Evolutionary conservation across 2,888 invertebrate genomes (phyloP).

Genomic region (Hoplodrina blanda): DNA sequence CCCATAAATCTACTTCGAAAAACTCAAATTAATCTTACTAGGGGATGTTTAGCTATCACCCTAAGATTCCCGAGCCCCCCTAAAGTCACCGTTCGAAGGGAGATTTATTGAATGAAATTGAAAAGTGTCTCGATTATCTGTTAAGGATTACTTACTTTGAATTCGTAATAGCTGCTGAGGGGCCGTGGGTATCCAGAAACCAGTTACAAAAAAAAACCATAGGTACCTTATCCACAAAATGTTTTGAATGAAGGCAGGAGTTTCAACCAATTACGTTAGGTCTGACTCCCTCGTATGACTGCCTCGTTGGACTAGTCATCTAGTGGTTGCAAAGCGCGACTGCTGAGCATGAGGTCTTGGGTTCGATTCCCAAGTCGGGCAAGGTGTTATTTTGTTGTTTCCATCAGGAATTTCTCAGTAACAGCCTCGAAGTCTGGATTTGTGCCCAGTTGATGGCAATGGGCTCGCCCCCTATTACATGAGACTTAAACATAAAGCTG

Average conservation of each 20-base stretch:
- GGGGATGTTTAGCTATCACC: slow-evolving; percentile 71
- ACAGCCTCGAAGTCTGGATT: too few species aligned
- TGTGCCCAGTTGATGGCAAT: too few species aligned
- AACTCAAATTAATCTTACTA: slow-evolving; percentile 84
- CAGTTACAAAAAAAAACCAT: background rate
- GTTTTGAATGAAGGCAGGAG: background rate
- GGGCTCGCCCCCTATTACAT: too few species aligned
- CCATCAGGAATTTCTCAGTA: too few species aligned
- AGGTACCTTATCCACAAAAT: background rate
- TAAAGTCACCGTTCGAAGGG: slow-evolving; percentile 48
- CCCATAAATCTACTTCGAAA: slow-evolving; percentile 84
- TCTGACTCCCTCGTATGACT: too few species aligned
- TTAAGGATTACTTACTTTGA: slow-evolving; percentile 41
- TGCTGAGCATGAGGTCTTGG: too few species aligned
- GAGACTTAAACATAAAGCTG: too few species aligned
- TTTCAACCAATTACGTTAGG: too few species aligned
- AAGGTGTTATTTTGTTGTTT: too few species aligned
- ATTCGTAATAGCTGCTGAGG: slow-evolving; percentile 17
- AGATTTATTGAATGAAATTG: slow-evolving; percentile 65
- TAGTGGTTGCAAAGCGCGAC: too few species aligned
- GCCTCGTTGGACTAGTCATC: too few species aligned
- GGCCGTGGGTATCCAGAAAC: background rate
- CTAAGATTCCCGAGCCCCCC: slow-evolving; percentile 52
- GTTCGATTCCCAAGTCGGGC: too few species aligned
- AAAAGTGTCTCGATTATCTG: slow-evolving; percentile 50